These are phyloP conservation scores for Myotis myotis DNA, from an alignment of 2,797 vertebrate species.

Conservation along the genomic window DNA sequence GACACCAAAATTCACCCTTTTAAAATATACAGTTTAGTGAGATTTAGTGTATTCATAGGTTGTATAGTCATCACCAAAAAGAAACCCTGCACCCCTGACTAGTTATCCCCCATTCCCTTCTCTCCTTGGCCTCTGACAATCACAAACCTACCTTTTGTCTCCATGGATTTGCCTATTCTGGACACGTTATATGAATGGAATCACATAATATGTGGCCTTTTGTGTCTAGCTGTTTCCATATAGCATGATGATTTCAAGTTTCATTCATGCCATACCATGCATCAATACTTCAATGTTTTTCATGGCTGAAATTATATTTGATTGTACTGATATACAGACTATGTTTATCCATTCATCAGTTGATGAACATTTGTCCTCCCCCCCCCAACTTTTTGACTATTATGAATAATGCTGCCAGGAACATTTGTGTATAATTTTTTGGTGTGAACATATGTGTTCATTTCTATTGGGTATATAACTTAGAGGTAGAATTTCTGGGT, in stretches of 20 bases:
- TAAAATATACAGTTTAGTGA: not conserved
- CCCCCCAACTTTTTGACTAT: not conserved
- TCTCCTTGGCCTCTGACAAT: not conserved
- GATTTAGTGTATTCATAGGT: not conserved
- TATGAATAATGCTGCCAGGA: conserved; percentile 11
- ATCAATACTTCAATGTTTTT: not conserved
- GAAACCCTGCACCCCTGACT: not conserved
- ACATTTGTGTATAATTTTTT: not conserved
- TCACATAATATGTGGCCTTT: not conserved
- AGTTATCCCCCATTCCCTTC: not conserved
- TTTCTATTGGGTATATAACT: not conserved
- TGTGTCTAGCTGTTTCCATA: not conserved
- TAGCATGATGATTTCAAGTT: not conserved
- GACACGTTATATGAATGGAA: not conserved
- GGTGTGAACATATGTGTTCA: not conserved
- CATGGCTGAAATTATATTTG: not conserved
- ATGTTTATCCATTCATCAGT: not conserved
- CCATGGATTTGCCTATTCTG: not conserved
- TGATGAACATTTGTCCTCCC: not conserved
- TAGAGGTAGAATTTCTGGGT: not conserved
- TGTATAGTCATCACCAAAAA: not conserved
- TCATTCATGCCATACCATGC: not conserved
- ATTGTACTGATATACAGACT: not conserved
- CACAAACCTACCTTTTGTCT: not conserved
- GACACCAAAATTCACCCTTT: not conserved